A percentile compares a stretch with the other conserved stretches of the same genome.
Evolutionary conservation across 1,140 invertebrate genomes (phyloP).

Genomic region (Ceratoteleas bidentatus): DNA sequence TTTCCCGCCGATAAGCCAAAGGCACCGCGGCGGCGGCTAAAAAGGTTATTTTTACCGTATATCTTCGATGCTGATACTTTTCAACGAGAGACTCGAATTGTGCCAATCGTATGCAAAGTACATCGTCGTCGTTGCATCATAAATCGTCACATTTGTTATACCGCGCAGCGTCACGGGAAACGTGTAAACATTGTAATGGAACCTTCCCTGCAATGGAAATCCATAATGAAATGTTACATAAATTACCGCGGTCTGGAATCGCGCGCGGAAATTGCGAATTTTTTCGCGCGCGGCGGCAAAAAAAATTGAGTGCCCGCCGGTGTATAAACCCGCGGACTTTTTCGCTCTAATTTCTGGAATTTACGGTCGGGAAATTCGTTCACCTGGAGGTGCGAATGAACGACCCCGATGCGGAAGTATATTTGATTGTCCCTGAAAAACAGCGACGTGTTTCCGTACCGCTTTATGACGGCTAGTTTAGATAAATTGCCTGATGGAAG

Average conservation of each 20-base stretch:
- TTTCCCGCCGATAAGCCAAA: too few relatives aligned
- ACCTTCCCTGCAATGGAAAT: slow-evolving; percentile 32
- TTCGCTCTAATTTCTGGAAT: background rate
- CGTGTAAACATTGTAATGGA: slow-evolving; percentile 32
- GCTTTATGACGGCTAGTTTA: slow-evolving; percentile 30
- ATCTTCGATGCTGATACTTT: slow-evolving; percentile 28
- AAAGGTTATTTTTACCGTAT: slow-evolving; percentile 24
- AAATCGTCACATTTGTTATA: slow-evolving; percentile 39
- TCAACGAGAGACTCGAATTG: slow-evolving; percentile 27
- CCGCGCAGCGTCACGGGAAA: slow-evolving; percentile 27
- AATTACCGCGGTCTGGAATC: background rate
- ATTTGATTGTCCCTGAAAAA: slow-evolving; percentile 40
- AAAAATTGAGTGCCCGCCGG: too few relatives aligned
- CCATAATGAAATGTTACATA: background rate
- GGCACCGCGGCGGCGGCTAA: background rate
- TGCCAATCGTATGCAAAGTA: slow-evolving; percentile 38
- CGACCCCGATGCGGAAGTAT: slow-evolving; percentile 32
- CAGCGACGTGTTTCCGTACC: slow-evolving; percentile 37
- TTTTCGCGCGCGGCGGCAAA: too few relatives aligned
- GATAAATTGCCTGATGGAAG: slow-evolving; percentile 45
- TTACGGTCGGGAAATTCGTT: background rate
- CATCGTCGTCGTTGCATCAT: slow-evolving; percentile 21
- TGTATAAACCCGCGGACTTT: too few relatives aligned
- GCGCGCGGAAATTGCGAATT: background rate
- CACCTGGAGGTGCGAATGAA: slow-evolving; percentile 40